These are phyloP conservation scores for Argynnis bischoffii DNA, from an alignment of 2,888 invertebrate genomes.

Conservation along the genomic window DNA sequence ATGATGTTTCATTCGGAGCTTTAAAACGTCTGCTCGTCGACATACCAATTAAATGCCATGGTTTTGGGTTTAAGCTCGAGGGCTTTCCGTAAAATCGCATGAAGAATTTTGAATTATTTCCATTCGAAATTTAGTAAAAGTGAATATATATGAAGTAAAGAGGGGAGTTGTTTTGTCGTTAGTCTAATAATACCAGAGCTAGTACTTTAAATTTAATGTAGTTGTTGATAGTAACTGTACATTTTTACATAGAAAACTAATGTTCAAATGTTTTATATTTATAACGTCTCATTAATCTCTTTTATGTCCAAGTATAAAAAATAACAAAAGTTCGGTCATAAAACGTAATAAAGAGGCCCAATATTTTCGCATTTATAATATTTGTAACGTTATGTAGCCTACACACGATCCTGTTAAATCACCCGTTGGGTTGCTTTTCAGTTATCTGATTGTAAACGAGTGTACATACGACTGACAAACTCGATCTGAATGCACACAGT, in stretches of 20 bases:
- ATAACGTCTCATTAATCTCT: no score
- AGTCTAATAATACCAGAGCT: no score
- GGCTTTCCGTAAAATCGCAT: slow-evolving; percentile 11
- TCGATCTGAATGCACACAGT: slow-evolving; percentile 5
- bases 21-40: slow-evolving; percentile 26
- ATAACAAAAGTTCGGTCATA: no score
- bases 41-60: slow-evolving; percentile 24
- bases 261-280: no score
- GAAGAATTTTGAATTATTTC: slow-evolving; percentile 19
- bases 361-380: not conserved
- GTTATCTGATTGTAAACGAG: slow-evolving; percentile 14
- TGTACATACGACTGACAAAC: slow-evolving; percentile 9
- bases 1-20: slow-evolving; percentile 30
- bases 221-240: no score
- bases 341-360: no score
- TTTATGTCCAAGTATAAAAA: no score
- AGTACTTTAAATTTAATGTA: no score
- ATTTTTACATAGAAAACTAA: no score
- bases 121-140: not conserved
- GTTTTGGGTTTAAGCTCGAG: slow-evolving; percentile 17
- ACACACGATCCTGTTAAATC: not conserved
- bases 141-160: not conserved
- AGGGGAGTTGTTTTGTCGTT: no score
- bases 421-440: not conserved
- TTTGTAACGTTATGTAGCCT: not conserved